A percentile compares a stretch with the other conserved stretches of the same genome.
Conservation (phyloP, 1,140 invertebrate species). For the Cherax destructor region DNA sequence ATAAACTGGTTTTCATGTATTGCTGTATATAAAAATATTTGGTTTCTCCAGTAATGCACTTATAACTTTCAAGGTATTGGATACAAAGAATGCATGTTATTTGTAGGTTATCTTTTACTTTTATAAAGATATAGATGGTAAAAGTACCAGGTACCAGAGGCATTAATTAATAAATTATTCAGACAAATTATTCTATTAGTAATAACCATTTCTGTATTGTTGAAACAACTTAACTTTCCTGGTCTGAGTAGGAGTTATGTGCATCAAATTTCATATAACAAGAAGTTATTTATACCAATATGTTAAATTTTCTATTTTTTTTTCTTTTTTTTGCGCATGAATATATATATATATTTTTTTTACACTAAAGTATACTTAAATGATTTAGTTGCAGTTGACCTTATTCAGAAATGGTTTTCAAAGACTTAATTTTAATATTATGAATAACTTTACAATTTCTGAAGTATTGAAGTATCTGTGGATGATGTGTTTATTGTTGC, state of each 20-base stretch:
- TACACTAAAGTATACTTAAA: neutral
- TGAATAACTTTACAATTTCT: neutral
- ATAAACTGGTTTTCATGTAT: neutral
- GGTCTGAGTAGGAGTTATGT: neutral
- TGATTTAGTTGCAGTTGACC: neutral
- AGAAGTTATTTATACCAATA: neutral
- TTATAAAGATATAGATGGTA: neutral
- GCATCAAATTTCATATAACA: neutral
- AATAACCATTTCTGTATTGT: neutral
- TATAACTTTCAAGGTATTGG: neutral
- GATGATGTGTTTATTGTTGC: neutral
- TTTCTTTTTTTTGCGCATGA: neutral
- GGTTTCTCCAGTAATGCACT: neutral
- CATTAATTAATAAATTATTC: neutral
- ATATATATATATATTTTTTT: neutral
- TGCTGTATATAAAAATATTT: neutral
- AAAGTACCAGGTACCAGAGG: neutral
- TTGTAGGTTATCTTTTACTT: neutral
- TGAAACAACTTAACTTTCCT: neutral
- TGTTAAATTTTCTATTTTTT: neutral
- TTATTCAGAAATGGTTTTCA: neutral
- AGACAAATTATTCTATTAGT: no score
- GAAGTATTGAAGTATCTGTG: no score
- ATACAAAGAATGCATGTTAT: neutral
- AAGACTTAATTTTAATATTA: neutral